Evolutionary conservation across 1,140 invertebrate species (phyloP).

Genomic region (Elymnias hypermnestra): DNA sequence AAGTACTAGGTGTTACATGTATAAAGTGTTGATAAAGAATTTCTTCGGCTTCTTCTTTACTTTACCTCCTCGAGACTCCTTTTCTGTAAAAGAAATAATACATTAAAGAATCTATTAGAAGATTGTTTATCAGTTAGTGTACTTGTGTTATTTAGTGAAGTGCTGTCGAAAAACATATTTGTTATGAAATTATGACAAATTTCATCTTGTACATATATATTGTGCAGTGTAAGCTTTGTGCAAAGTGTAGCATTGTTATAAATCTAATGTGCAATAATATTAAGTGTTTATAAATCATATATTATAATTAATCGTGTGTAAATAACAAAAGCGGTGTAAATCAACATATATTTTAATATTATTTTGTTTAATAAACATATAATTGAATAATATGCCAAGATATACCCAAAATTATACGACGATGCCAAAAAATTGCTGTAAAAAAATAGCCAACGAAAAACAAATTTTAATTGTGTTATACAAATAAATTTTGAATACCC

Average conservation of each 20-base stretch:
- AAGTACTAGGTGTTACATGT: too few species aligned
- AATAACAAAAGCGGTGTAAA: not conserved
- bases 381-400: too few species aligned
- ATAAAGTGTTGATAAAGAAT: too few species aligned
- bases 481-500: too few species aligned
- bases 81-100: constrained; percentile 70
- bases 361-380: not conserved
- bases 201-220: not conserved
- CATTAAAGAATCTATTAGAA: constrained; percentile 9
- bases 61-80: constrained; percentile 76
- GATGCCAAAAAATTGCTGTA: too few species aligned
- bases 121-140: not conserved
- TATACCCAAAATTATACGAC: too few species aligned
- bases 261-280: not conserved
- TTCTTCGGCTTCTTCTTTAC: constrained; percentile 28
- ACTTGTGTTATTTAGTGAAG: constrained; percentile 1
- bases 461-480: too few species aligned
- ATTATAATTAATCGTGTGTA: not conserved
- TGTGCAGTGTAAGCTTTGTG: constrained; percentile 3
- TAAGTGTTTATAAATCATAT: not conserved
- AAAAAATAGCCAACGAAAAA: too few species aligned
- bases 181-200: not conserved
- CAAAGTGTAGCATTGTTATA: not conserved
- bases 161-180: not conserved
- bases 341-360: not conserved